These are phyloP conservation scores for Diorhabda carinulata DNA, from an alignment of 1,140 invertebrate species.

Conservation along the genomic window DNA sequence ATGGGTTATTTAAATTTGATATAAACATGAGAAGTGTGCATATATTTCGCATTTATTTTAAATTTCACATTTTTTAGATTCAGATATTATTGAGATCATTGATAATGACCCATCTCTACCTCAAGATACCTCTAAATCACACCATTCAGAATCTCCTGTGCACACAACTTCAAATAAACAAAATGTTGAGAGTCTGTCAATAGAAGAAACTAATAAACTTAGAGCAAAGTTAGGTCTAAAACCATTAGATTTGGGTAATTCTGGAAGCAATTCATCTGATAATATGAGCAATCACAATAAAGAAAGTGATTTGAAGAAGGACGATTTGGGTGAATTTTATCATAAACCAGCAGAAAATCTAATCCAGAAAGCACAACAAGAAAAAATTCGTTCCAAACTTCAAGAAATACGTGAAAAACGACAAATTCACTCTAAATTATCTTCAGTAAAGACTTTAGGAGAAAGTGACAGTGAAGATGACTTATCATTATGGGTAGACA, in stretches of 20 bases:
- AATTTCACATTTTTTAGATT: slow-evolving; percentile 31
- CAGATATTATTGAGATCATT: slow-evolving; percentile 45
- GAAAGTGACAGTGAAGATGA: slow-evolving; percentile 75
- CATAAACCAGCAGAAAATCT: slow-evolving; percentile 88
- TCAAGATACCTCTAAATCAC: slow-evolving; percentile 44
- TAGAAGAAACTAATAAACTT: slow-evolving; percentile 89
- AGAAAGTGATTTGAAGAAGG: slow-evolving; percentile 59
- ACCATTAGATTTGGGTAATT: slow-evolving; percentile 71
- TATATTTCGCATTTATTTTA: too few species aligned
- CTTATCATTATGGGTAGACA: slow-evolving; percentile 75
- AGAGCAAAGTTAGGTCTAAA: slow-evolving; percentile 91
- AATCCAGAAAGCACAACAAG: slow-evolving; percentile 66
- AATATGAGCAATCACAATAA: slow-evolving; percentile 40
- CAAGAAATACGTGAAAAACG: slow-evolving; percentile 74
- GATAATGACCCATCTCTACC: slow-evolving; percentile 25
- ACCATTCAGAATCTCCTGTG: slow-evolving; percentile 28
- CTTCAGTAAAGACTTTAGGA: slow-evolving; percentile 64
- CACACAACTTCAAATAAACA: slow-evolving; percentile 31
- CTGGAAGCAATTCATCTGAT: slow-evolving; percentile 36
- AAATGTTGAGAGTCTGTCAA: slow-evolving; percentile 63
- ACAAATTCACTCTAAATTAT: slow-evolving; percentile 69
- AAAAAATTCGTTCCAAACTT: slow-evolving; percentile 82
- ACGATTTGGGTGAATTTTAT: slow-evolving; percentile 85
- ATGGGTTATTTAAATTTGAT: too few species aligned
- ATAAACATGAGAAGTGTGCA: too few species aligned